These are phyloP conservation scores for Hapalemur alaotrensis DNA, from an alignment of 2,797 vertebrate species.

Conservation along the genomic window DNA sequence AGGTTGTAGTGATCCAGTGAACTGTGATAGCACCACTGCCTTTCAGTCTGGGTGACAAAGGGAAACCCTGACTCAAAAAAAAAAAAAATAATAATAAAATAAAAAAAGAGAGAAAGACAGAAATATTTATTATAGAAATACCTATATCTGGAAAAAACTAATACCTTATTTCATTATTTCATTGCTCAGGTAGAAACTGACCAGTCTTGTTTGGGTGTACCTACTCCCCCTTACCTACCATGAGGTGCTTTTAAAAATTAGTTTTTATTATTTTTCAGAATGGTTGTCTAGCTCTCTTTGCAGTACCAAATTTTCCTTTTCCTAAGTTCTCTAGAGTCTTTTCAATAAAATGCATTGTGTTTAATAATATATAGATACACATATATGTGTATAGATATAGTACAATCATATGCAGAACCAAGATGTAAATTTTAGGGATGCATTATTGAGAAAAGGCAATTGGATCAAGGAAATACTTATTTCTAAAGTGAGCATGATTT, in stretches of 20 bases:
- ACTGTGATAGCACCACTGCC: not conserved
- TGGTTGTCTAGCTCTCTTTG: not conserved
- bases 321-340: not conserved
- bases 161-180: not conserved
- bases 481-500: not conserved
- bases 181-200: not conserved
- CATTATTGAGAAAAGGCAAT: not conserved
- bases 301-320: not conserved
- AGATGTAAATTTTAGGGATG: not conserved
- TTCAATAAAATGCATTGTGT: conserved; percentile 22
- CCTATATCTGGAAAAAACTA: not conserved
- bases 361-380: not conserved
- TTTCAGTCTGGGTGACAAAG: not conserved
- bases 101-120: not conserved
- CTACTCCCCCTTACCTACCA: not conserved
- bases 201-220: not conserved
- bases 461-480: conserved; percentile 22
- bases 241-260: not conserved
- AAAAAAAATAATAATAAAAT: too few relatives aligned
- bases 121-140: conserved; percentile 7
- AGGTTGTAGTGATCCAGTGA: not conserved
- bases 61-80: not conserved
- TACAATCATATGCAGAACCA: not conserved
- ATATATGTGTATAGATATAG: too few relatives aligned
- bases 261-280: conserved; percentile 46